Evolutionary conservation across 2,888 invertebrate genomes (phyloP).

Genomic region (Heterodera filipjevi): DNA sequence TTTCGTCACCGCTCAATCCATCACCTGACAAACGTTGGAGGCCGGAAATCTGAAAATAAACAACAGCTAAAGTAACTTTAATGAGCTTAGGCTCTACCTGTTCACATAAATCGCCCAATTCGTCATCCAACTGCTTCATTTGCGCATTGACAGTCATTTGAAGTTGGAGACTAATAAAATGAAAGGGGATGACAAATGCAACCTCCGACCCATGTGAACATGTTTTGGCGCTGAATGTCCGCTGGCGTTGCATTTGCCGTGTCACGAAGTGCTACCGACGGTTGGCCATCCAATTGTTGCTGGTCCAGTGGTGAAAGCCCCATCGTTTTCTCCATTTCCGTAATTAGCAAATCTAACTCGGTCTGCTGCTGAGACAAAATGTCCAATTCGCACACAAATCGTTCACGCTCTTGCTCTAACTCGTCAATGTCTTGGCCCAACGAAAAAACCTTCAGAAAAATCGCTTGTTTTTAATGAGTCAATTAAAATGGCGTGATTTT

Average conservation of each 20-base stretch:
- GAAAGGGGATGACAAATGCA: neutral
- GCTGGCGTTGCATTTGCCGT: conserved; percentile 41
- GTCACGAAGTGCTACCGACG: conserved; percentile 31
- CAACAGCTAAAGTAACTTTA: neutral
- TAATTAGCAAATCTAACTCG: conserved; percentile 45
- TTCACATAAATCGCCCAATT: conserved; percentile 45
- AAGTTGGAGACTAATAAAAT: conserved; percentile 44
- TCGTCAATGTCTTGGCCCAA: conserved; percentile 41
- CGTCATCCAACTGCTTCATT: conserved; percentile 49
- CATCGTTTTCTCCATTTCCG: conserved; percentile 44
- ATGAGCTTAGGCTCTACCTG: conserved; percentile 34
- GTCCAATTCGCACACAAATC: conserved; percentile 44
- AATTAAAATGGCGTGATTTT: too few relatives aligned
- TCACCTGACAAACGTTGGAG: conserved; percentile 16
- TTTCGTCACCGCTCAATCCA: neutral
- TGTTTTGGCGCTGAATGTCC: conserved; percentile 44
- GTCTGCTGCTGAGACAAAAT: conserved; percentile 49
- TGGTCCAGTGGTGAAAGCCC: conserved; percentile 39
- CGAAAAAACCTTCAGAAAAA: conserved; percentile 35
- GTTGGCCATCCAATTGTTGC: conserved; percentile 10
- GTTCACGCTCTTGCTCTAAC: conserved; percentile 45
- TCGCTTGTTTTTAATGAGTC: too few relatives aligned
- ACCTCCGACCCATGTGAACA: conserved; percentile 35
- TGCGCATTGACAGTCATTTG: conserved; percentile 48
- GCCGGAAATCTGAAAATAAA: conserved; percentile 21